Percentiles rank a stretch among this genome's conserved stretches.
Evolutionary conservation across 2,888 invertebrate species (phyloP).

Genomic region (Silvanus unidentatus): DNA sequence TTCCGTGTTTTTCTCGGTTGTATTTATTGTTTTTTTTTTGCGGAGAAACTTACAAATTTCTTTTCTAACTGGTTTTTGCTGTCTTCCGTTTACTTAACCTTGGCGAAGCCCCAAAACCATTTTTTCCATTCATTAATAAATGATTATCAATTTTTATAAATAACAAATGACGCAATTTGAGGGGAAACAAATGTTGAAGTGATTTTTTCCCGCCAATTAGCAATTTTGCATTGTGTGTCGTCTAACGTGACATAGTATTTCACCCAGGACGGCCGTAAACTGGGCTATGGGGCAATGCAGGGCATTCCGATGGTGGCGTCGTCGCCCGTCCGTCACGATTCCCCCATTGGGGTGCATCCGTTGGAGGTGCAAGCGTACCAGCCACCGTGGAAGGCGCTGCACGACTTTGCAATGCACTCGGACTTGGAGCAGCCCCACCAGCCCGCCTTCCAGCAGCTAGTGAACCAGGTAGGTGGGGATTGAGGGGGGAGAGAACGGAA

Average conservation of each 20-base stretch:
- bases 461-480: conserved; percentile 91
- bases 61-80: no score
- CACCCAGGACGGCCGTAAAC: conserved; percentile 85
- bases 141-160: no score
- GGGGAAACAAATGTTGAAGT: no score
- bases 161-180: no score
- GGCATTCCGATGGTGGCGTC: conserved; percentile 97
- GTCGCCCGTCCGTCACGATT: conserved; percentile 86
- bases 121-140: no score
- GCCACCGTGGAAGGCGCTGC: conserved; percentile 95
- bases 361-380: conserved; percentile 91
- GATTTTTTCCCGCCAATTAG: no score
- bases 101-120: no score
- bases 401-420: conserved; percentile 91
- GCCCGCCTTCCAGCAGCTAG: conserved; percentile 93
- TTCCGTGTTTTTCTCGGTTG: conserved; percentile 7
- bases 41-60: no score
- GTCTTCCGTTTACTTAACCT: no score
- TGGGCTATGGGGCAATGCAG: conserved; percentile 91
- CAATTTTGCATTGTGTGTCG: no score
- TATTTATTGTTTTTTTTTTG: conserved; percentile 7
- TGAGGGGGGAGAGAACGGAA: no score
- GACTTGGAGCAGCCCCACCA: conserved; percentile 85
- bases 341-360: conserved; percentile 78
- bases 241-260: conserved; percentile 50